A percentile compares a stretch with the other conserved stretches of the same genome.
Conservation (phyloP, 1,140 invertebrate genomes). For the Drusus annulatus region DNA sequence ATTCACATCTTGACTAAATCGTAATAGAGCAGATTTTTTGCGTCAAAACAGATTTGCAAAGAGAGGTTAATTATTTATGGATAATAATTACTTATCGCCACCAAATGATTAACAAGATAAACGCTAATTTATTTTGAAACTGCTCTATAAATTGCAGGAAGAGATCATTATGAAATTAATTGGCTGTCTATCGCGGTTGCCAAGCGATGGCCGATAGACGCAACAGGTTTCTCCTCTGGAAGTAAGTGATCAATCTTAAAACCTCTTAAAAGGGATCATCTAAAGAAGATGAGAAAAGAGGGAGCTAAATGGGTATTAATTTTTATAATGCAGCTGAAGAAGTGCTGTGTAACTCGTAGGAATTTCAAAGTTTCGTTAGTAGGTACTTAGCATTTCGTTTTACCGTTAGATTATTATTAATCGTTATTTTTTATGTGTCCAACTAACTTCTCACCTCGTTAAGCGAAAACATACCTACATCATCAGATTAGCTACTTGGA, state of each 20-base stretch:
- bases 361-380: no score
- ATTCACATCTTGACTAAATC: not conserved
- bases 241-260: conserved; percentile 22
- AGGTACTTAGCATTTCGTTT: no score
- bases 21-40: not conserved
- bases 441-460: no score
- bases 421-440: no score
- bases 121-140: not conserved
- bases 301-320: not conserved
- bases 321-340: no score
- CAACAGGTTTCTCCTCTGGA: conserved; percentile 3
- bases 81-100: conserved; percentile 1
- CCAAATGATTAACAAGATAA: conserved; percentile 2
- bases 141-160: conserved; percentile 13
- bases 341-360: no score
- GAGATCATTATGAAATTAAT: not conserved
- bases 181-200: conserved; percentile 5
- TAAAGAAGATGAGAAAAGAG: not conserved
- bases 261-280: not conserved
- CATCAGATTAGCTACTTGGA: no score
- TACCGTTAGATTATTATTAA: no score
- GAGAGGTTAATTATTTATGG: not conserved
- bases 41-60: not conserved
- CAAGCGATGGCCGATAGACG: not conserved
- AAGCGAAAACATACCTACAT: no score